Evolutionary conservation across 2,797 vertebrate genomes (phyloP).

Genomic region (Halcyon leucocephala): DNA sequence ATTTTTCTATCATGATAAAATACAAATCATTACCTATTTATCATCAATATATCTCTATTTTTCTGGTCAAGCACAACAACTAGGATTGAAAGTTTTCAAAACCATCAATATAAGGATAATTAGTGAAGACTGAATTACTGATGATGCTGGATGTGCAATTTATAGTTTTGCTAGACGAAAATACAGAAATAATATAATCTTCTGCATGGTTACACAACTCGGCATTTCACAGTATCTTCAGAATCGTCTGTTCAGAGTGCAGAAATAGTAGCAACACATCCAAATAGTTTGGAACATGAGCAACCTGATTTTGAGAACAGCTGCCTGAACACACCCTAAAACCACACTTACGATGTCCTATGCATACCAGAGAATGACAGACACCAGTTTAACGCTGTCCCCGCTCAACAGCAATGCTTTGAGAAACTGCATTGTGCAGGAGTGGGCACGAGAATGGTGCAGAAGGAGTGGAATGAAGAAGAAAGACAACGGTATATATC

Average conservation of each 20-base stretch:
- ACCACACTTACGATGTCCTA: accelerated
- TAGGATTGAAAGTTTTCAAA: not conserved
- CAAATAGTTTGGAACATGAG: not conserved
- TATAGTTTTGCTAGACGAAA: not conserved
- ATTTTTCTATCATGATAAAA: not conserved
- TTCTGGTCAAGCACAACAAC: not conserved
- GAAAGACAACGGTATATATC: not conserved
- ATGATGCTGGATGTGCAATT: not conserved
- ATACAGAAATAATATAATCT: not conserved
- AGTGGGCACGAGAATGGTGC: not conserved
- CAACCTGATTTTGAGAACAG: not conserved
- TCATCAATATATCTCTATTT: not conserved
- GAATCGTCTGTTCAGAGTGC: not conserved
- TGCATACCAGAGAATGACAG: accelerated
- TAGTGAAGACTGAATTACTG: not conserved
- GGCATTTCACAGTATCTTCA: not conserved
- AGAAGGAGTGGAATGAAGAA: not conserved
- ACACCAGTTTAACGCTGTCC: not conserved
- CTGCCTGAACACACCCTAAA: not conserved
- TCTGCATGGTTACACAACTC: not conserved
- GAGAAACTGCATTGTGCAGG: not conserved
- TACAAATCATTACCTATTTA: not conserved
- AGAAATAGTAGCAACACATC: not conserved
- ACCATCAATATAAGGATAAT: not conserved
- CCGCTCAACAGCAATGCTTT: not conserved